Percentiles rank a stretch among this genome's conserved stretches.
These are phyloP conservation scores for Masnerella sp. DNA, from an alignment of 2,888 invertebrate genomes.

Conservation along the genomic window DNA sequence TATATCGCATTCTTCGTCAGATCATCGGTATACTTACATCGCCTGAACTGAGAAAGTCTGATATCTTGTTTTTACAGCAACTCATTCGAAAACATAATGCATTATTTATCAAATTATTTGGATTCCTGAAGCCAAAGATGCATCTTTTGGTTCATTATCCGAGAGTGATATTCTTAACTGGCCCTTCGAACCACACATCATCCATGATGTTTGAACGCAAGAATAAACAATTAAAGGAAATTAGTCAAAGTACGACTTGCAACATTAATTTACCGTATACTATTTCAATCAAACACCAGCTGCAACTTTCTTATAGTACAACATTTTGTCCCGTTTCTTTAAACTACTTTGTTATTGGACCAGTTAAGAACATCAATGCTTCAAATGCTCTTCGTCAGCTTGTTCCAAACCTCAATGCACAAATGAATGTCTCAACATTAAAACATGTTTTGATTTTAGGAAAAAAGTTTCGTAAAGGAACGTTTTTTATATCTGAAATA, in stretches of 20 bases:
- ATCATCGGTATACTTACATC: background rate
- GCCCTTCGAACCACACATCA: conserved; percentile 35
- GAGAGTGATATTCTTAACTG: conserved; percentile 27
- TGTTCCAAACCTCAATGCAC: conserved; percentile 13
- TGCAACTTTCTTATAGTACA: conserved; percentile 21
- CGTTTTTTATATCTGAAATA: conserved; percentile 7
- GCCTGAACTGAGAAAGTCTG: background rate
- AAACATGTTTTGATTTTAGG: conserved; percentile 12
- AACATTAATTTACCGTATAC: conserved; percentile 32
- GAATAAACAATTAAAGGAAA: conserved; percentile 27
- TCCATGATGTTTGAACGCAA: conserved; percentile 37
- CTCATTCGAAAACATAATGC: conserved; percentile 20
- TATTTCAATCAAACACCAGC: conserved; percentile 34
- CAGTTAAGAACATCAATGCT: conserved; percentile 31
- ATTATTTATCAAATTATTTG: conserved; percentile 32
- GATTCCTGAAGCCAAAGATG: conserved; percentile 36
- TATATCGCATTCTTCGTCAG: background rate
- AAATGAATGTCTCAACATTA: background rate
- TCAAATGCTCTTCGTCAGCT: conserved; percentile 45
- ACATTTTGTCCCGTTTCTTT: conserved; percentile 13
- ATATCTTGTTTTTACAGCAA: background rate
- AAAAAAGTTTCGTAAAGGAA: conserved; percentile 8
- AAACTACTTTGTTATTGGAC: conserved; percentile 26
- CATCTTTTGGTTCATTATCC: conserved; percentile 11
- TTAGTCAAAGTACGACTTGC: conserved; percentile 20